Evolutionary conservation across 2,888 invertebrate genomes (phyloP).

Genomic region (Cyclophora punctaria): DNA sequence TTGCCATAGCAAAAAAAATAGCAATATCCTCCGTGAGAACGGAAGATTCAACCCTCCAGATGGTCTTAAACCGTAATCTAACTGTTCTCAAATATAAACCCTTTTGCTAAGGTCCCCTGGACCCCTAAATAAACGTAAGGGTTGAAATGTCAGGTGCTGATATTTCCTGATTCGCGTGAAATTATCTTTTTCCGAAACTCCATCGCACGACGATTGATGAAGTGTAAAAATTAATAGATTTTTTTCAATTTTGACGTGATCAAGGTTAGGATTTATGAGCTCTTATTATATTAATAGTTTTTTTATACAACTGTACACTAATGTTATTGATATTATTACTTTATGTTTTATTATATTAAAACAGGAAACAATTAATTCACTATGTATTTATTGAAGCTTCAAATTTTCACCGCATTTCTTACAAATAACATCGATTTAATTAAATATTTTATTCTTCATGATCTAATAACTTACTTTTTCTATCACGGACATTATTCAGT

Average conservation of each 20-base stretch:
- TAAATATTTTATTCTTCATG: too few species aligned
- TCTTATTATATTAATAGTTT: too few species aligned
- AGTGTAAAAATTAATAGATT: conserved; percentile 64
- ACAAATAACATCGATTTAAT: too few species aligned
- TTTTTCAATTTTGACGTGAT: conserved; percentile 31
- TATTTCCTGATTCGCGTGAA: conserved; percentile 69
- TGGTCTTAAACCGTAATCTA: conserved; percentile 58
- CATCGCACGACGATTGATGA: conserved; percentile 57
- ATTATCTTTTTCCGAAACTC: conserved; percentile 49
- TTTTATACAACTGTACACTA: too few species aligned
- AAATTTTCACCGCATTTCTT: too few species aligned
- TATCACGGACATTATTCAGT: too few species aligned
- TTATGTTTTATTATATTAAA: too few species aligned
- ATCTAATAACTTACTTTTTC: too few species aligned
- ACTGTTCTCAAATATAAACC: conserved; percentile 56
- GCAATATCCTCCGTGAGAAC: conserved; percentile 58
- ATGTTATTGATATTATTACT: too few species aligned
- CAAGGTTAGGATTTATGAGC: conserved; percentile 18
- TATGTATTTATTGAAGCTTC: too few species aligned
- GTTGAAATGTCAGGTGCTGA: conserved; percentile 64
- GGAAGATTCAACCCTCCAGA: conserved; percentile 48
- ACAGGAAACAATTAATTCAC: too few species aligned
- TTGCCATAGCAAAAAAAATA: too few species aligned
- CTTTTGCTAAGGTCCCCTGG: conserved; percentile 44
- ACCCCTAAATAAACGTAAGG: conserved; percentile 22